Percentiles rank a stretch among this genome's conserved stretches.
Evolutionary conservation across 2,113 vertebrate species (phyloP).

Genomic region (Rana temporaria): DNA sequence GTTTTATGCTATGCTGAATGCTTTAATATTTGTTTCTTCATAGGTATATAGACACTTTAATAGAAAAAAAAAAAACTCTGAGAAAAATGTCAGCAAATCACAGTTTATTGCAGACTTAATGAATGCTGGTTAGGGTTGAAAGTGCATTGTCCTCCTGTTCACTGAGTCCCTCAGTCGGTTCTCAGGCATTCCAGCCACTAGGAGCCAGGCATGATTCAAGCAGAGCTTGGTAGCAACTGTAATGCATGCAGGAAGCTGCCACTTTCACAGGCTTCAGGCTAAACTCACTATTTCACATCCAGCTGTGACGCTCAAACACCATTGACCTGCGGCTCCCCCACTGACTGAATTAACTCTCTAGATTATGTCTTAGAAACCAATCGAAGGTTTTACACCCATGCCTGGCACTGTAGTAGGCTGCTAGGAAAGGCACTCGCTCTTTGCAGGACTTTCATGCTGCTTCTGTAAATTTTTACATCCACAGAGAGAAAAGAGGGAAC

Average conservation of each 20-base stretch:
- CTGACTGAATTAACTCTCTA: not conserved
- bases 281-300: slow-evolving; percentile 16
- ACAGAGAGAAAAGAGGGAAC: slow-evolving; percentile 72
- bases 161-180: not conserved
- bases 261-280: slow-evolving; percentile 30
- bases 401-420: not conserved
- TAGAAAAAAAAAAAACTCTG: slow-evolving; percentile 5
- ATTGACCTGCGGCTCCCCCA: not conserved
- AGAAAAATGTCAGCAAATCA: slow-evolving; percentile 33
- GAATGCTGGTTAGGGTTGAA: slow-evolving; percentile 35
- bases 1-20: not conserved
- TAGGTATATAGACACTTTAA: slow-evolving; percentile 25
- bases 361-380: not conserved
- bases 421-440: not conserved
- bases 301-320: slow-evolving; percentile 36
- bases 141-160: slow-evolving; percentile 22
- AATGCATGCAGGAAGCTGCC: slow-evolving; percentile 23
- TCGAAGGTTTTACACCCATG: slow-evolving; percentile 11
- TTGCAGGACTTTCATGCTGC: not conserved
- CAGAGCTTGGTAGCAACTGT: not conserved
- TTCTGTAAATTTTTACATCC: slow-evolving; percentile 51
- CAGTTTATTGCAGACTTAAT: slow-evolving; percentile 48
- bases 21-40: slow-evolving; percentile 6
- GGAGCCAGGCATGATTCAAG: not conserved
- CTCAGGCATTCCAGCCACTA: slow-evolving; percentile 19